Base-by-base conservation (phyloP, 2,888 invertebrate genomes). In the Drosophila cracens region DNA sequence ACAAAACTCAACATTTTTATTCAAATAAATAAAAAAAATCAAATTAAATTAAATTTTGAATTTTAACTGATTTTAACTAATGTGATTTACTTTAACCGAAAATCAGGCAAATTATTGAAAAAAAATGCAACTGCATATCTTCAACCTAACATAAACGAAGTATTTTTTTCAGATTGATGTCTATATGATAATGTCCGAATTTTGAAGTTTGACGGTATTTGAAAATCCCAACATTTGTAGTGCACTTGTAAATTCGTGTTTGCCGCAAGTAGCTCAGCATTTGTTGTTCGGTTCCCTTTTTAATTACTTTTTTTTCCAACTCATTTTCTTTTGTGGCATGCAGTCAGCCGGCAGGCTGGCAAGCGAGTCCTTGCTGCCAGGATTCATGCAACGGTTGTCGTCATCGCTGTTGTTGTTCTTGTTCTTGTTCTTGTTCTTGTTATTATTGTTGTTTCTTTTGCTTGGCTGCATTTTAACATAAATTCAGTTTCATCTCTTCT, bases 401-500 rank as follows among this genome's bases (percentile, higher is more conserved):
- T 78, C 58, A 40, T 80, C 70, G 69, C 36, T 64, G 58, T 34
- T 66, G 73, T 34, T 76, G 71, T 66, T 80, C 77, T 65, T 52
- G 8, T 34, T 57, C 49, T 48, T 52, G 8, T 34, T 57, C 49
- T 48, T 68, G 57, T 34, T 57, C 49, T 48, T 68, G 57, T 40
- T 64, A 63, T 31, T 79, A 66, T 71, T 86, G 81, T 63, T 79
- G 63, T 81, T 77, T 61, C 75, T 80, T 79, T 87, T 82, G 89
- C 87, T 90, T 86, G 79, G 76, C 76, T 91, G 90, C 78, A 87
- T 88, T 83, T 91, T 70, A 86, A 80, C 91, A 91, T 90, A 89
- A 91, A 91, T 91, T 91, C 90, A 91, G 91, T 91, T 91, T 90
- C 91, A 91, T 90, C 84, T 88, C 68, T 64, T 62, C 71, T 85